Conservation (phyloP, 53 echinoderm and acorn worm genomes). For the Apostichopus leukothele region DNA sequence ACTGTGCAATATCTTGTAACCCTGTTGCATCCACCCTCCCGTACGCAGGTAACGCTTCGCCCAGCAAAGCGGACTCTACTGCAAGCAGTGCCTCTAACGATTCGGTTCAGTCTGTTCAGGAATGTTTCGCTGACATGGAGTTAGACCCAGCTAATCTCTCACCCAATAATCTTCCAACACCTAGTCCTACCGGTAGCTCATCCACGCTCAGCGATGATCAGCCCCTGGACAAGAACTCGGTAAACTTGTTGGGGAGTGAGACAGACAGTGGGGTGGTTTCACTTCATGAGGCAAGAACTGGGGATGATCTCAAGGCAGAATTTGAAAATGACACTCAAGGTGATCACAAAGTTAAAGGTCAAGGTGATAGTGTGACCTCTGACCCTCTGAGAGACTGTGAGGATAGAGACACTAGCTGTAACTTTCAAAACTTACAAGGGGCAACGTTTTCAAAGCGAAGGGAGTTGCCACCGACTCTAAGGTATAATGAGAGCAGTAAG, state of each 20-base stretch:
- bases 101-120: slow-evolving; percentile 52
- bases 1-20: background rate
- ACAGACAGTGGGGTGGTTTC: slow-evolving; percentile 95
- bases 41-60: slow-evolving; percentile 14
- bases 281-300: slow-evolving; percentile 69
- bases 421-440: slow-evolving; percentile 18
- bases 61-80: slow-evolving; percentile 33
- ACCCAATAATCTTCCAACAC: slow-evolving; percentile 79
- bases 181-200: slow-evolving; percentile 88
- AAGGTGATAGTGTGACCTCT: slow-evolving; percentile 3
- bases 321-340: slow-evolving; percentile 16
- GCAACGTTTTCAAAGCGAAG: slow-evolving; percentile 4
- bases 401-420: background rate
- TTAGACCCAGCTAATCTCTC: slow-evolving; percentile 74
- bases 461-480: slow-evolving; percentile 31
- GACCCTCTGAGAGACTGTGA: background rate
- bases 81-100: slow-evolving; percentile 61
- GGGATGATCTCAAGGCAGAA: slow-evolving; percentile 62
- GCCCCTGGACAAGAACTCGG: slow-evolving; percentile 82
- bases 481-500: background rate
- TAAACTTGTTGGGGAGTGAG: slow-evolving; percentile 81
- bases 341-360: background rate
- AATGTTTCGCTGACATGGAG: slow-evolving; percentile 77
- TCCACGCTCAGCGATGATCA: slow-evolving; percentile 94
- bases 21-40: background rate